Evolutionary conservation across 92 coral and sea anemone species (phyloP), one percentile per base, ranked within the genome.

Genomic region (Epizoanthus ramosus): DNA sequence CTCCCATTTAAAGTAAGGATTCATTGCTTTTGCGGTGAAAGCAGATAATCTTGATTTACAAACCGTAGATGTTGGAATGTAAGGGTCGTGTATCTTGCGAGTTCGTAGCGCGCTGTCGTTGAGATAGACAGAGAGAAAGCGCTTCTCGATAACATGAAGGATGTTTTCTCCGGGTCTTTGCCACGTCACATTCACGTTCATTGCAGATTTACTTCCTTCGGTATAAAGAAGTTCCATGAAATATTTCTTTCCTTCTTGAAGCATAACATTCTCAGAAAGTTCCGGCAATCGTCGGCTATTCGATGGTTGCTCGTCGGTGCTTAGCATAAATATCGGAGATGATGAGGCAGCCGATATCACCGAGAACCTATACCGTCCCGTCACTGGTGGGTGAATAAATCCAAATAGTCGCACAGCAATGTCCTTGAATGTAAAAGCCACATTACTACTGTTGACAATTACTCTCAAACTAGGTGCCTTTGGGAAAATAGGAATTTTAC

Each of bases 111-210:
- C 58, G 37, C 57, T 77, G 58, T 77, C 82, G 28, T 43, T 43
- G 43, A 43, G 68, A 37, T 19, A 61, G 45, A 61, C 82, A 41
- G 71, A 77, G 15, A 77, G 71, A 43, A 19, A 77, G 24, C 24
- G 15, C 5, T 77, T 57, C 2, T 61, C 39, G 8, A 77, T 77
- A 19, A 63, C 57, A 41, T 12, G 5, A 17, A 61, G 63, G 63
- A 19, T 13, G 23, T 52, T 77, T 21, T 77, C 43, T 61, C 58
- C 82, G 23, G 82, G 82, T 41, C 63, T 77, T 77, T 63, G 82
- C 82, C 82, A 77, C 82, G 39, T 77, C 82, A 77, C 58, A 8
- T 23, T 63, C 4, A 81, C 80, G 3, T 70, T 87, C 19, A 87
- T 57, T 22, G 84, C 56, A 68, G 74, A 61, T 39, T 47, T n/a